Evolutionary conservation across 1,140 invertebrate genomes (phyloP), one percentile per base, ranked within the genome.

Genomic region (Ostrea denselamellosa): DNA sequence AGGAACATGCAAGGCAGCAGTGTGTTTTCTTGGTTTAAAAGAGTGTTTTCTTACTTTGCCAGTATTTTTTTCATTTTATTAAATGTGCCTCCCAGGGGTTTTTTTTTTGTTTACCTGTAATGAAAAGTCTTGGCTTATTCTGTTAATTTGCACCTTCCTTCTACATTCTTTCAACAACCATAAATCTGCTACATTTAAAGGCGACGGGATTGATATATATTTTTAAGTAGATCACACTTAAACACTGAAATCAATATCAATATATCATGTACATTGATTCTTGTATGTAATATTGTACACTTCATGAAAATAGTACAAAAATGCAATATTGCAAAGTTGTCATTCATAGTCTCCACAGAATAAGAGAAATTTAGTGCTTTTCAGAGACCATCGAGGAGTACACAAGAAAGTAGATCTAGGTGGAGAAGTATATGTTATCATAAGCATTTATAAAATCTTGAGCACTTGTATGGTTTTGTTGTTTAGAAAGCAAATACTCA

Each of bases 391-490:
- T 56, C 5, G 54, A 62, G 56, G 1, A 62, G 8, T 17, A 12
- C 54, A 14, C 34, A 44, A 44, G 14, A 12, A 12, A 25, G 68
- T 17, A 34, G 28, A 34, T 44, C 3, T 14, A 77, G 25, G 25
- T 77, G 25, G 9, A 77, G 68, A 77, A 77, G 68, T 28, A 77
- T 25, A 77, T 14, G 25, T 77, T 77, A 28, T 77, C 68, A 77
- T 22, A 77, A 77, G 25, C 28, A 77, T 77, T 77, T 44, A 44
- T 2, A 77, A 77, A 25, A 25, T 77, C 68, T 44, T 22, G 68
- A 28, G 68, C 14, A 77, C 68, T 77, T 77, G 25, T 34, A 77
- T 77, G 25, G 25, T 77, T 14, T 22, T 9, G 7, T 14, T 77
- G 68, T 77, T 77, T 77, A 34, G 25, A 28, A 3, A 77, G 68